Evolutionary conservation across 2,888 invertebrate genomes (phyloP), one percentile per base, ranked within the genome.

Genomic region (Drosophila paracracens): DNA sequence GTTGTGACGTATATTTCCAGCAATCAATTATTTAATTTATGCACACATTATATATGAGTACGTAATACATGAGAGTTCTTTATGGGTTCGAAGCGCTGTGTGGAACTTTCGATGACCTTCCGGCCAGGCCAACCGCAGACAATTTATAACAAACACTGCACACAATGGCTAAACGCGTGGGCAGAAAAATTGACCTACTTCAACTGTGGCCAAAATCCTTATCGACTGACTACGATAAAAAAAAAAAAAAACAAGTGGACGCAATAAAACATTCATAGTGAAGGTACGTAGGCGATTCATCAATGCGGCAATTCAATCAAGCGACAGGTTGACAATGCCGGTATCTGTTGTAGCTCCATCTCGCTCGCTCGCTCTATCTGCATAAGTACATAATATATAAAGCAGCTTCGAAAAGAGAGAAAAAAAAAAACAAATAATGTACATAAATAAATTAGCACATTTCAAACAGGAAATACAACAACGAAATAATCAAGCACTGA

Each of bases 381-480:
- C 50, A 36, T 29, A 50, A 18, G 29, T 50, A 61, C 38, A 68
- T 65, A 52, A 21, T 62, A 71, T 62, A 71, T 38, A 36, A 54
- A 18, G 16, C 50, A 65, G 74, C 63, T 68, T 53, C 56, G 64
- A 74, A 66, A 64, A 52, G 21, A 46, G 60, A 40, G 13, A 43
- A 5, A 62, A 40, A 10, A 46, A 66, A 53, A 46, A 50, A 1
- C 5, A 18, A 27, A 27, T 5, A 62, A 36, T 50, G 76, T 73
- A 76, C 69, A 76, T 76, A 59, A 70, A 80, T 81, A 82, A 79
- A 82, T 80, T 80, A 80, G 79, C 80, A 82, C 82, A 80, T 80
- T 80, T 78, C 62, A 80, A 82, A 78, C 79, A 80, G 80, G 80
- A 80, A 80, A 80, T 82, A 82, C 75, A 80, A 74, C 70, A 62